These are phyloP conservation scores for Ryuthela nishihirai DNA, from an alignment of 2,888 invertebrate genomes.

Conservation along the genomic window DNA sequence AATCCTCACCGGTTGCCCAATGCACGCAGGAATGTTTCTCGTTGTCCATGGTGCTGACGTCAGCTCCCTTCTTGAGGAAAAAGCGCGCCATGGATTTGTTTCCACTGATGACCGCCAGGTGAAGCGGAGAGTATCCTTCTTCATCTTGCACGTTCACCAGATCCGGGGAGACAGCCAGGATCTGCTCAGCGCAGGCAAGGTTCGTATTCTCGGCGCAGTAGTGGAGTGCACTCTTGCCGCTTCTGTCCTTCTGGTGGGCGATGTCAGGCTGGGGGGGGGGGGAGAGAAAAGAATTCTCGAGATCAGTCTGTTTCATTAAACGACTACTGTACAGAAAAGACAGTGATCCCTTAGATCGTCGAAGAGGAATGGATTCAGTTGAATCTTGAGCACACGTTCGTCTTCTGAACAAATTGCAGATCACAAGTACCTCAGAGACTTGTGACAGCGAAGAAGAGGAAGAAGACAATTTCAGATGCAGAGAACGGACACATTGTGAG, in stretches of 20 bases:
- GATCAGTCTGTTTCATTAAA: background rate
- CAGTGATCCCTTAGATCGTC: too few relatives aligned
- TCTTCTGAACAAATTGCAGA: too few relatives aligned
- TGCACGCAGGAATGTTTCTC: constrained; percentile 95
- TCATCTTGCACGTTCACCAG: constrained; percentile 80
- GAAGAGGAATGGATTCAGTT: too few relatives aligned
- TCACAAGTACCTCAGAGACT: too few relatives aligned
- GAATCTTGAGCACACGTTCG: too few relatives aligned
- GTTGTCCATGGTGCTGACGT: constrained; percentile 73
- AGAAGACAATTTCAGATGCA: too few relatives aligned
- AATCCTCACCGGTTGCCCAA: constrained; percentile 89
- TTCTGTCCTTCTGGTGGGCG: constrained; percentile 71
- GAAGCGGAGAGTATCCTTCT: constrained; percentile 92
- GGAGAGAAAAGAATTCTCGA: constrained; percentile 2
- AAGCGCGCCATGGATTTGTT: constrained; percentile 49
- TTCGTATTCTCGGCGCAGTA: constrained; percentile 73
- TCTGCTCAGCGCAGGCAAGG: constrained; percentile 64
- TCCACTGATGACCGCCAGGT: constrained; percentile 91
- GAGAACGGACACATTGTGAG: too few relatives aligned
- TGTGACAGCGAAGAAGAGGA: too few relatives aligned
- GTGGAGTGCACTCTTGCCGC: constrained; percentile 82
- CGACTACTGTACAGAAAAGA: too few relatives aligned
- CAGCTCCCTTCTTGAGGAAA: constrained; percentile 52
- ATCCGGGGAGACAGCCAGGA: constrained; percentile 75
- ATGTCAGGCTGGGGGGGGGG: constrained; percentile 53